phyloP scores from a whole-genome alignment of 2,888 invertebrate species.

The Catocala sponsa region DNA sequence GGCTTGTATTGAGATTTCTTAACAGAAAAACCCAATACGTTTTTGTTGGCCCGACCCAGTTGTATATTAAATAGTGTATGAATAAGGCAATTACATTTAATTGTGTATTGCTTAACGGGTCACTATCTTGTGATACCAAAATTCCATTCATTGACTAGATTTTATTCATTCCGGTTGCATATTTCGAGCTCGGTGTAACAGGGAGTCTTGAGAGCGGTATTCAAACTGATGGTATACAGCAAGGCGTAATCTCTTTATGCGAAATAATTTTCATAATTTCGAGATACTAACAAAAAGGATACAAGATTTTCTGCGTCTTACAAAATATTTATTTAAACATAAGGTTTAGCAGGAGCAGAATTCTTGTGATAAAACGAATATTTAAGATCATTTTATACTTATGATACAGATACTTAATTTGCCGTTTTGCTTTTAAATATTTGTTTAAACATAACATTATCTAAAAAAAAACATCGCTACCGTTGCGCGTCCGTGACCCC shows the following conservation, averaged over 20 bases:
- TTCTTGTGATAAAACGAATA: neutral
- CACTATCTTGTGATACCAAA: neutral
- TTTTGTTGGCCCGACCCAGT: too few relatives aligned
- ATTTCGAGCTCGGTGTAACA: constrained; percentile 26
- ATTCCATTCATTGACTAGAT: constrained; percentile 6
- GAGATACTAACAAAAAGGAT: constrained; percentile 29
- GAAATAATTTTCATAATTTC: constrained; percentile 52
- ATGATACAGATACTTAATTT: too few relatives aligned
- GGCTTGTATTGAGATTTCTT: too few relatives aligned
- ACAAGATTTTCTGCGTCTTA: constrained; percentile 19
- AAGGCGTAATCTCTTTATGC: constrained; percentile 36
- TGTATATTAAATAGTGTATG: too few relatives aligned
- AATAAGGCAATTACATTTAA: too few relatives aligned
- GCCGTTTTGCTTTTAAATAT: too few relatives aligned
- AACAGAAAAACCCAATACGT: too few relatives aligned
- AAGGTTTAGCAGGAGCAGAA: constrained; percentile 1
- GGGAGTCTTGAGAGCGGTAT: constrained; percentile 19
- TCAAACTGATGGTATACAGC: constrained; percentile 33
- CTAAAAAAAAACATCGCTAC: too few relatives aligned
- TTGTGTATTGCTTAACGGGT: too few relatives aligned
- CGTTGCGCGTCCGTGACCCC: too few relatives aligned
- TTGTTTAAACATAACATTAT: too few relatives aligned
- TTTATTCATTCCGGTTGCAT: neutral
- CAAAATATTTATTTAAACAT: neutral
- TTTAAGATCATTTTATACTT: neutral